Conservation (phyloP, 2,113 vertebrate species). For the Indicator maculatus region DNA sequence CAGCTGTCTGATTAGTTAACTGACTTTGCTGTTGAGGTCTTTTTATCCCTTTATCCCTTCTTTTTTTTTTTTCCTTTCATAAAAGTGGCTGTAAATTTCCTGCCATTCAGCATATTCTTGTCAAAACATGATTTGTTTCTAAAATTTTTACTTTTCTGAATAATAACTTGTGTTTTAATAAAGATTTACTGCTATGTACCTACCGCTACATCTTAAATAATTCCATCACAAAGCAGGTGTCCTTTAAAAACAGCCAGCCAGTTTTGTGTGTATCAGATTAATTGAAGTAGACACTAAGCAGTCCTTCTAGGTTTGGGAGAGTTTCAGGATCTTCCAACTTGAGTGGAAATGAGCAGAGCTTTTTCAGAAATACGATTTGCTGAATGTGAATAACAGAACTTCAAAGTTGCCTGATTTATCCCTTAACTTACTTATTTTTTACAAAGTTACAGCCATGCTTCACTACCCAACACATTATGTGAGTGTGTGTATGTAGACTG, state of each 20-base stretch:
- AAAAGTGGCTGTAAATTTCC: neutral
- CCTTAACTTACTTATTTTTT: neutral
- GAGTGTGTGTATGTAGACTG: neutral
- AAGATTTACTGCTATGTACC: neutral
- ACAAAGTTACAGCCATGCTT: neutral
- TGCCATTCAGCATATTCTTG: neutral
- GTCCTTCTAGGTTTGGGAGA: neutral
- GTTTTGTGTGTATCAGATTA: neutral
- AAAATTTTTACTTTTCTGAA: neutral
- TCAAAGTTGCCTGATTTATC: neutral
- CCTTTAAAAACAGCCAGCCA: neutral
- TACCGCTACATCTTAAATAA: neutral
- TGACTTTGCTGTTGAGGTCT: neutral
- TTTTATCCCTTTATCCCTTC: neutral
- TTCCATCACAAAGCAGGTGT: neutral
- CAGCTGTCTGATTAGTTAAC: neutral
- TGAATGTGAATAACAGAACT: neutral
- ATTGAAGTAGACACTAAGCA: neutral
- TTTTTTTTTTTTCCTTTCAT: neutral
- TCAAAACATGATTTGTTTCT: neutral
- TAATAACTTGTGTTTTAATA: neutral
- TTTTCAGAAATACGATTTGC: neutral
- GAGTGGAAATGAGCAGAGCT: neutral
- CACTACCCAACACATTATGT: neutral
- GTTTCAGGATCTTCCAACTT: neutral